Conservation (phyloP, 2,113 vertebrate species). For the Anhinga rufa region DNA sequence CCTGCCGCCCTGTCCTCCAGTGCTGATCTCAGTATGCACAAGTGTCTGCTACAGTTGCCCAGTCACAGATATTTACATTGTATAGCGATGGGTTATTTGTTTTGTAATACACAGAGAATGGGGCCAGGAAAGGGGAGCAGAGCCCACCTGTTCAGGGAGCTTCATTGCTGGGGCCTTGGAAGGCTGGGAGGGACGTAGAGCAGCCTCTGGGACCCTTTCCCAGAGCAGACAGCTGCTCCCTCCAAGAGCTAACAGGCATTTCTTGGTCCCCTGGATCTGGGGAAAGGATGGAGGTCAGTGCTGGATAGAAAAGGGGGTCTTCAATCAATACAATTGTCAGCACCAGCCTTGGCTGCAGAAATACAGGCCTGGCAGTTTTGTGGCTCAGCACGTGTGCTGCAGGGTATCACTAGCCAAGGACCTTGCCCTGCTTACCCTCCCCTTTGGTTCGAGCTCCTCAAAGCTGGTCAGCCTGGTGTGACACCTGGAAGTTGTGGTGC, state of each 20-base stretch:
- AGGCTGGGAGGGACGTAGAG: not conserved
- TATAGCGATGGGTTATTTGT: constrained; percentile 71
- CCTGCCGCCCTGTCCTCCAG: constrained; percentile 53
- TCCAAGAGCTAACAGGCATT: not conserved
- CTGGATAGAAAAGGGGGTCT: constrained; percentile 1
- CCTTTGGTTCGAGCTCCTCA: not conserved
- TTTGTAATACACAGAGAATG: constrained; percentile 70
- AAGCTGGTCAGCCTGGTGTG: constrained; percentile 20
- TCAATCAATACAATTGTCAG: not conserved
- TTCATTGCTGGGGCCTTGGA: constrained; percentile 47
- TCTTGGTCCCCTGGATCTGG: not conserved
- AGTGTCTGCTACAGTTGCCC: constrained; percentile 66
- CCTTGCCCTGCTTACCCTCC: not conserved
- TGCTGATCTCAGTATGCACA: constrained; percentile 64
- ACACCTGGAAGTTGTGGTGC: not conserved
- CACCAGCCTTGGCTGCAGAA: not conserved
- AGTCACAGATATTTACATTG: constrained; percentile 77
- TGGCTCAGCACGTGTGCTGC: not conserved
- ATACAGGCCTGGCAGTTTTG: not conserved
- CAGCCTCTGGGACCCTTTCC: not conserved
- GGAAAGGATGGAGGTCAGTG: constrained; percentile 22
- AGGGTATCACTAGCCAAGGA: not conserved
- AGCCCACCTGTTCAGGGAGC: constrained; percentile 48
- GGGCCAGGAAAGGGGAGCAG: constrained; percentile 46
- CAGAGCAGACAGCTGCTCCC: not conserved